Base-by-base conservation (phyloP, 2,113 vertebrate species). In the Raphicerus campestris region DNA sequence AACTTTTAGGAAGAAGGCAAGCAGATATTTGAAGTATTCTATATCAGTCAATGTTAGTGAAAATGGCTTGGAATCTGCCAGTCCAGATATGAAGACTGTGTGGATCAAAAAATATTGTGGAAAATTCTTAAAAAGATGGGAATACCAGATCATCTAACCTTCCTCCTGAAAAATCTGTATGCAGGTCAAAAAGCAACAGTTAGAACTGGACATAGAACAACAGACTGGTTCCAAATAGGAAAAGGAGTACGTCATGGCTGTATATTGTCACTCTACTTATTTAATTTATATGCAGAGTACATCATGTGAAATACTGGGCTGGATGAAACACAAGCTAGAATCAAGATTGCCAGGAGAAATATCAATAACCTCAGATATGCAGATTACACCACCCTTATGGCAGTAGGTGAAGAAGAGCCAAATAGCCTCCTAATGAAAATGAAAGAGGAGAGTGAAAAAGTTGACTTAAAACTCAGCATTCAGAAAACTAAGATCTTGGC, bases 351-450 rank as follows among this genome's bases (percentile, higher is more conserved):
- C 10, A 2, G n/a, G 17, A 70, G 63, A 70, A 70, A 70, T 70
- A 70, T 6, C 17, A 70, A 22, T 20, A 35, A 70, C 9, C n/a
- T 35, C 17, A 35, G 17, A 35, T 70, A 70, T 70, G n/a, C 4
- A 70, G 4, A 20, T n/a, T 4, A 5, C 4, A 10, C 4, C n/a
- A 70, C 7, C 9, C 4, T 70, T 70, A 20, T 10, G n/a, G 2
- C 63, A 70, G 17, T 35, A 35, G 35, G 63, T 0, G 17, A 66
- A n/a, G 32, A 66, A 35, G n/a, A 70, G 5, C 9, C 19, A 5
- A 70, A 35, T 5, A 35, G 63, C 9, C 17, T 70, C 17, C 9
- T 35, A 5, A 70, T 20, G n/a, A 35, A 20, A 70, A 9, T 70
- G 63, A 35, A 70, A 70, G 32, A 10, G n/a, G 63, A 70, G n/a